These are phyloP conservation scores for Lithosia quadra DNA, from an alignment of 2,888 invertebrate genomes.

Conservation along the genomic window DNA sequence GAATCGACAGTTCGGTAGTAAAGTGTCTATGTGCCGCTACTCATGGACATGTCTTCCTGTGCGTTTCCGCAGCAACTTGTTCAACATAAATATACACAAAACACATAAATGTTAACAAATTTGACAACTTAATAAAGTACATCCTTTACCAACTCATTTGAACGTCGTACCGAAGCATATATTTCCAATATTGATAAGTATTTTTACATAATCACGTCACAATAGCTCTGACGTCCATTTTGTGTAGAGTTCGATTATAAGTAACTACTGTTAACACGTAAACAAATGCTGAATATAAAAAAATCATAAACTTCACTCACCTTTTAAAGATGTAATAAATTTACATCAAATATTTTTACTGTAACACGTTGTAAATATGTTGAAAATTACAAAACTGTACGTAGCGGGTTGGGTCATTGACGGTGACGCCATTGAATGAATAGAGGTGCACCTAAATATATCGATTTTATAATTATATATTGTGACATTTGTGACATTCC, in stretches of 20 bases:
- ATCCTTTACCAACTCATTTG: constrained; percentile 11
- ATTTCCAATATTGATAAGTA: constrained; percentile 48
- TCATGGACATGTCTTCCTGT: constrained; percentile 58
- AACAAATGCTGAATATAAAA: constrained; percentile 4
- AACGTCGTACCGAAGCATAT: constrained; percentile 27
- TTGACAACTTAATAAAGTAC: constrained; percentile 12
- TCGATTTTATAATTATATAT: constrained; percentile 10
- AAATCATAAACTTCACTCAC: constrained; percentile 57
- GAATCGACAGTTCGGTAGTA: constrained; percentile 35
- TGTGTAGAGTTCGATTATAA: constrained; percentile 68
- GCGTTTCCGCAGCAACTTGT: constrained; percentile 35
- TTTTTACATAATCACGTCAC: constrained; percentile 84
- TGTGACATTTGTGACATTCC: not conserved
- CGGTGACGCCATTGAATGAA: constrained; percentile 77
- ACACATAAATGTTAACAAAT: constrained; percentile 1
- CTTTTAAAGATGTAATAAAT: constrained; percentile 52
- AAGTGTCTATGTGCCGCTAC: constrained; percentile 46
- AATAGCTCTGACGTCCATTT: constrained; percentile 83
- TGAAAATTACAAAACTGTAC: constrained; percentile 66
- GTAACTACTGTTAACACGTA: constrained; percentile 32
- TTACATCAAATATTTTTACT: constrained; percentile 46
- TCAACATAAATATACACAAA: constrained; percentile 31
- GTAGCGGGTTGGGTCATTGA: constrained; percentile 76
- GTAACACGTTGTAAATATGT: constrained; percentile 52
- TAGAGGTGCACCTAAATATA: constrained; percentile 42